Conservation (phyloP, 2,797 vertebrate genomes). For the Pipistrellus pipistrellus region DNA sequence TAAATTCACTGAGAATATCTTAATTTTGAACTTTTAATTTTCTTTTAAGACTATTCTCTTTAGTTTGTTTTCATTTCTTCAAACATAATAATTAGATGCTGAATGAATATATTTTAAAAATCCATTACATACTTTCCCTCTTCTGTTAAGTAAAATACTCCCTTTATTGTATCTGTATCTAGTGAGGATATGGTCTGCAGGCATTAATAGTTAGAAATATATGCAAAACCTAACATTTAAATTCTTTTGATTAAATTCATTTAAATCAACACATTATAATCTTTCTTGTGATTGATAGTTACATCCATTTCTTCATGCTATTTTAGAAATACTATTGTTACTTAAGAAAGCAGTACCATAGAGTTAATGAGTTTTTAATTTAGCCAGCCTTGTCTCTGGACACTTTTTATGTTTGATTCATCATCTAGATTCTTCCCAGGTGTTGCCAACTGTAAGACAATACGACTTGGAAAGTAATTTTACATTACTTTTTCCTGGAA, state of each 20-base stretch:
- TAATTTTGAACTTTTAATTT: neutral
- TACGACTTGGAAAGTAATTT: neutral
- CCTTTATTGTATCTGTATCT: neutral
- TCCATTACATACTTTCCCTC: neutral
- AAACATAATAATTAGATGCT: neutral
- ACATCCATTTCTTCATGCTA: conserved; percentile 12
- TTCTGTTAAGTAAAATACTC: neutral
- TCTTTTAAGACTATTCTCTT: conserved; percentile 7
- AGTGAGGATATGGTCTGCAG: neutral
- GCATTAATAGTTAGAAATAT: neutral
- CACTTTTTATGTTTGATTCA: conserved; percentile 27
- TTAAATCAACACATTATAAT: conserved; percentile 16
- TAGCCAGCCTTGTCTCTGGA: conserved; percentile 34
- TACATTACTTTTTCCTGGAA: neutral
- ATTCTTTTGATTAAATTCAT: too few relatives aligned
- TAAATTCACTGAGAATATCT: conserved; percentile 11
- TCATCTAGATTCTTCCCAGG: conserved; percentile 59
- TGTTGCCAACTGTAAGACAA: conserved; percentile 4
- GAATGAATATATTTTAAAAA: neutral
- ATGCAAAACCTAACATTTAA: neutral
- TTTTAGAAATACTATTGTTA: conserved; percentile 40
- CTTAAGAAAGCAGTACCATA: conserved; percentile 26
- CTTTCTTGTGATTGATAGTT: neutral
- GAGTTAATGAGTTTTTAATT: conserved; percentile 68
- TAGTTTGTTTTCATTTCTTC: neutral